A percentile compares a stretch with the other conserved stretches of the same genome.
These are phyloP conservation scores for Ceyx erithaca DNA, from an alignment of 2,797 vertebrate genomes.

Conservation along the genomic window DNA sequence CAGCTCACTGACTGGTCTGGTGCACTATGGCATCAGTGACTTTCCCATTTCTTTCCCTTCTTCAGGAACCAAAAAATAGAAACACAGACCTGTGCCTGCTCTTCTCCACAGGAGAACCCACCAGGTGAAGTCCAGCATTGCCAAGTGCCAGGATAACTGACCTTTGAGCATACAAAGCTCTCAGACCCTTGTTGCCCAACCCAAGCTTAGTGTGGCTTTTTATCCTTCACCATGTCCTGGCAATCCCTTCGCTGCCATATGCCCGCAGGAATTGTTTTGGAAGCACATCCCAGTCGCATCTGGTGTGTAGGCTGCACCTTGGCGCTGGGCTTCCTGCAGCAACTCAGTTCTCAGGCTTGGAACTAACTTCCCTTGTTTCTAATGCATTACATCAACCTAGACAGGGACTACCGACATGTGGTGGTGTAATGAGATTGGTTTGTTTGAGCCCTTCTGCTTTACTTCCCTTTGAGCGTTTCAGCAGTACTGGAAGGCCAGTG, in stretches of 20 bases:
- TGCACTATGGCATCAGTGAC: rapidly evolving
- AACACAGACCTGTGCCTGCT: neutral
- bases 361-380: neutral
- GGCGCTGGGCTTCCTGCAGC: neutral
- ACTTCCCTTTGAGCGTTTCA: neutral
- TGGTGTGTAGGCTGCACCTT: conserved; percentile 11
- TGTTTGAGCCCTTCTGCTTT: neutral
- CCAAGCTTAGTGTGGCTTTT: neutral
- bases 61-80: rapidly evolving
- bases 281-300: neutral
- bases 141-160: neutral
- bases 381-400: neutral
- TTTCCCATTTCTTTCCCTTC: neutral
- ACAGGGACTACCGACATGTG: neutral
- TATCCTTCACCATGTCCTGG: neutral
- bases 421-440: neutral
- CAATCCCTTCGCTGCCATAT: neutral
- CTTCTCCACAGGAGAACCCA: neutral
- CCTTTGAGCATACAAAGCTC: neutral
- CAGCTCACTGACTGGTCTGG: neutral
- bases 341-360: neutral
- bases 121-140: neutral
- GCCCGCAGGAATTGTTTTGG: neutral
- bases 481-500: rapidly evolving
- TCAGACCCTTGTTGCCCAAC: neutral